Evolutionary conservation across 2,888 invertebrate species (phyloP).

Genomic region (Priapulus caudatus): DNA sequence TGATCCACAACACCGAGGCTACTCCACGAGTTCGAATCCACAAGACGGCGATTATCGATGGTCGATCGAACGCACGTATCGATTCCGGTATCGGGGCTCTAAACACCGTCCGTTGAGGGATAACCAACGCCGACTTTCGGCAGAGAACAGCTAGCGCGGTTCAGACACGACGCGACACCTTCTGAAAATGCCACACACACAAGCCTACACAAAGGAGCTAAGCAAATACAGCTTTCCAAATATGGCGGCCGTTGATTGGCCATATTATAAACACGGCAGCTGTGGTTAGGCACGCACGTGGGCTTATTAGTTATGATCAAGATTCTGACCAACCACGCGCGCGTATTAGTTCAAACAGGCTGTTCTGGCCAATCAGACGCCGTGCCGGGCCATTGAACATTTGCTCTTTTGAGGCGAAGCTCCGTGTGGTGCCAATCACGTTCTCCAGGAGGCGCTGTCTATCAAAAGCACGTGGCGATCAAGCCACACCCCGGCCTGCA

Average conservation of each 20-base stretch:
- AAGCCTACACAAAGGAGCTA: conserved; percentile 21
- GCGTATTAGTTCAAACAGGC: background rate
- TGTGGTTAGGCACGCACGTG: background rate
- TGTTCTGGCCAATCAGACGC: background rate
- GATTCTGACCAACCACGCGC: background rate
- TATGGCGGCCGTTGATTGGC: conserved; percentile 35
- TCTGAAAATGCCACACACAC: conserved; percentile 28
- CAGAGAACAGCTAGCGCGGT: too few species aligned
- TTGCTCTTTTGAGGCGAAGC: background rate
- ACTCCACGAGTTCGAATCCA: too few species aligned
- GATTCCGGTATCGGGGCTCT: too few species aligned
- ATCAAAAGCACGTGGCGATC: conserved; percentile 1
- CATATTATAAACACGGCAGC: conserved; percentile 23
- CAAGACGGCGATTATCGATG: too few species aligned
- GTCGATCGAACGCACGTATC: too few species aligned
- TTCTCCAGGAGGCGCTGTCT: too few species aligned
- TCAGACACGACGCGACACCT: too few species aligned
- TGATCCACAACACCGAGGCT: too few species aligned
- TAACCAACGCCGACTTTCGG: too few species aligned
- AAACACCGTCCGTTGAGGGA: too few species aligned
- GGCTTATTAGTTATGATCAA: background rate
- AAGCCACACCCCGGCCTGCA: too few species aligned
- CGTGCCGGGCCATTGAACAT: background rate
- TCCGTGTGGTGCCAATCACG: too few species aligned
- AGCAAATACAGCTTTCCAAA: conserved; percentile 24